These are phyloP conservation scores for Tiliqua scincoides DNA, from an alignment of 2,113 vertebrate genomes.

Conservation along the genomic window DNA sequence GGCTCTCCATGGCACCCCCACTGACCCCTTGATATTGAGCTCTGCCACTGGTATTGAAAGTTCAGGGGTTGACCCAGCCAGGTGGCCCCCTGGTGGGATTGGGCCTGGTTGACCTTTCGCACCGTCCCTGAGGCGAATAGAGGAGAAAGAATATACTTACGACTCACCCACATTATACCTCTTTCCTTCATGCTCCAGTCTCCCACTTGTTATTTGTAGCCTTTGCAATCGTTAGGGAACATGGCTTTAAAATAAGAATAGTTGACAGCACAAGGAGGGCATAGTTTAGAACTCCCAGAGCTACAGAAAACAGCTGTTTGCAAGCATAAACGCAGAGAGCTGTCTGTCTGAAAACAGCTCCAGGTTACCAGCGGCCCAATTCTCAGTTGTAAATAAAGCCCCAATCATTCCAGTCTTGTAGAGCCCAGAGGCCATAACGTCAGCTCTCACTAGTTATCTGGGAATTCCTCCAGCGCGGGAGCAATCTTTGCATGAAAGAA, in stretches of 20 bases:
- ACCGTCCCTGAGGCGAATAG: not conserved
- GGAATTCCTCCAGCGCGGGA: slow-evolving; percentile 18
- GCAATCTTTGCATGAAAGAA: slow-evolving; percentile 19
- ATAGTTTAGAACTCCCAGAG: slow-evolving; percentile 53
- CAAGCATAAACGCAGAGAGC: slow-evolving; percentile 40
- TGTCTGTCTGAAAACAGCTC: slow-evolving; percentile 43
- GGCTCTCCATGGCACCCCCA: too few relatives aligned
- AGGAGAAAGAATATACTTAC: not conserved
- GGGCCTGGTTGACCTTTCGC: too few relatives aligned
- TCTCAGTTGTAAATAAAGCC: slow-evolving; percentile 41
- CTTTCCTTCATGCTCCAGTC: not conserved
- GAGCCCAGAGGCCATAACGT: slow-evolving; percentile 19
- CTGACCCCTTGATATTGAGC: too few relatives aligned
- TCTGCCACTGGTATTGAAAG: too few relatives aligned
- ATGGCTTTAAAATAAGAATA: slow-evolving; percentile 47
- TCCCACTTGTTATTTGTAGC: not conserved
- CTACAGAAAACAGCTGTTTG: slow-evolving; percentile 54
- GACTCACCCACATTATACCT: not conserved
- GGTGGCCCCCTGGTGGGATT: too few relatives aligned
- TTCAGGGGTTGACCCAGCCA: too few relatives aligned
- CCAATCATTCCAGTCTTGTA: slow-evolving; percentile 18
- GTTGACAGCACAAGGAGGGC: slow-evolving; percentile 52
- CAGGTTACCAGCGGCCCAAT: slow-evolving; percentile 52
- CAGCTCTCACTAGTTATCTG: slow-evolving; percentile 30
- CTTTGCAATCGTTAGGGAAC: slow-evolving; percentile 27